Evolutionary conservation across 2,797 vertebrate species (phyloP).

Genomic region (Pampus argenteus): DNA sequence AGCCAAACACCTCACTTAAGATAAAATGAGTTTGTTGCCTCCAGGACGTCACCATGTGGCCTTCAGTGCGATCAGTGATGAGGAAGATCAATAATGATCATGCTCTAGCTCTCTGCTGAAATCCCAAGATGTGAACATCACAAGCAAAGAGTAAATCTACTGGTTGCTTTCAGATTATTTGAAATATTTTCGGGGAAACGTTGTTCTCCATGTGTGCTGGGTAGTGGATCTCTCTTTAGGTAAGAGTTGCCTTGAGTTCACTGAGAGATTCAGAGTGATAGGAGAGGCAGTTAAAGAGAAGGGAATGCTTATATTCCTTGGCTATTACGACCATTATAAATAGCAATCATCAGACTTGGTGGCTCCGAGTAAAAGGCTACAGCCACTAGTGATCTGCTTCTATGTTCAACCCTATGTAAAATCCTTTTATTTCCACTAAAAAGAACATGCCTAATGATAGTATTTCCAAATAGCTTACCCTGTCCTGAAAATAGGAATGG

Average conservation of each 20-base stretch:
- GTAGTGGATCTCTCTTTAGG: background rate
- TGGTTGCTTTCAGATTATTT: background rate
- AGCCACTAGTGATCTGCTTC: constrained; percentile 3
- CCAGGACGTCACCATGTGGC: background rate
- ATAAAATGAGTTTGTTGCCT: background rate
- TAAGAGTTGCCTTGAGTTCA: background rate
- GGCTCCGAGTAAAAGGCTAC: background rate
- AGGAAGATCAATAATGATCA: constrained; percentile 1
- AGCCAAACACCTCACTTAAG: background rate
- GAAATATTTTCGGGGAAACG: background rate
- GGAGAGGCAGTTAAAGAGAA: background rate
- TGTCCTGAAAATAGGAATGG: background rate
- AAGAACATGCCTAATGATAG: background rate
- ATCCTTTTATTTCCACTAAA: background rate
- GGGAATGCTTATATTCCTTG: background rate
- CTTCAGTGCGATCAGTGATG: background rate
- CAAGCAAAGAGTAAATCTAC: background rate
- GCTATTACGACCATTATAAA: constrained; percentile 4
- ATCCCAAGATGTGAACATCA: background rate
- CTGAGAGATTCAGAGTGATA: background rate
- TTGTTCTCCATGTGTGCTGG: too few relatives aligned
- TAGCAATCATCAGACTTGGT: constrained; percentile 12
- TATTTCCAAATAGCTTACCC: background rate
- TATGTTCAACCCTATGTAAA: background rate
- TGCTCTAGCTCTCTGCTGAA: background rate